A percentile compares a stretch with the other conserved stretches of the same genome.
Evolutionary conservation across 2,113 vertebrate genomes (phyloP).

Genomic region (Atlantisia rogersi): DNA sequence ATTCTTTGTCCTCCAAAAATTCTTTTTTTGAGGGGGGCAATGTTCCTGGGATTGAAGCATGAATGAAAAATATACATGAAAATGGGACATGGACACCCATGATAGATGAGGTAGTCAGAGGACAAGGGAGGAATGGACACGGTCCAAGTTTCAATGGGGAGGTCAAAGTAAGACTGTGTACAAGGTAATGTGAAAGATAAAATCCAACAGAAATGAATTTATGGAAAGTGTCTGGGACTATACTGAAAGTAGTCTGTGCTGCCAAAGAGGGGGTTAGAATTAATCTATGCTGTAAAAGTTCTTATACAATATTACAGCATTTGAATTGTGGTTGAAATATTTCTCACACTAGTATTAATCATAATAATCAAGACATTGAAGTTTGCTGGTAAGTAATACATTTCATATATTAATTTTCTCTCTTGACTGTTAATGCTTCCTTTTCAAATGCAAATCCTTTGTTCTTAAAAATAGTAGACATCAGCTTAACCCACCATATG

Average conservation of each 20-base stretch:
- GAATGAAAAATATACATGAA: not conserved
- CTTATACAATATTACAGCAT: not conserved
- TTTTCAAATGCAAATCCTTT: not conserved
- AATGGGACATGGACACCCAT: accelerated
- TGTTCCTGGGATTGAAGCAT: not conserved
- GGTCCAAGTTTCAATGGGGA: not conserved
- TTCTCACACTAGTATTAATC: not conserved
- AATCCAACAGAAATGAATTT: not conserved
- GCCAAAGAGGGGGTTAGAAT: not conserved
- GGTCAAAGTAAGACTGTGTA: not conserved
- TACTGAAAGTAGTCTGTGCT: not conserved
- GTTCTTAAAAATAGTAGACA: not conserved
- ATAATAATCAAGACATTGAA: not conserved
- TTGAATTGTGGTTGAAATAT: not conserved
- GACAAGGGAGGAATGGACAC: not conserved
- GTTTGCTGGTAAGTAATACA: not conserved
- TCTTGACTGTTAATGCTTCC: not conserved
- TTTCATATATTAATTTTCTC: not conserved
- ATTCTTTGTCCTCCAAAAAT: not conserved
- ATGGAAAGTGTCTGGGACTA: not conserved
- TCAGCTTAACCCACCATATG: not conserved
- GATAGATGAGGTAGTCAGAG: not conserved
- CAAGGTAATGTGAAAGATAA: not conserved
- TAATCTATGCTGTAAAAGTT: not conserved
- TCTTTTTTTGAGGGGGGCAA: accelerated